Base-by-base conservation (phyloP, 2,888 invertebrate species). In the Galerucella pusilla region DNA sequence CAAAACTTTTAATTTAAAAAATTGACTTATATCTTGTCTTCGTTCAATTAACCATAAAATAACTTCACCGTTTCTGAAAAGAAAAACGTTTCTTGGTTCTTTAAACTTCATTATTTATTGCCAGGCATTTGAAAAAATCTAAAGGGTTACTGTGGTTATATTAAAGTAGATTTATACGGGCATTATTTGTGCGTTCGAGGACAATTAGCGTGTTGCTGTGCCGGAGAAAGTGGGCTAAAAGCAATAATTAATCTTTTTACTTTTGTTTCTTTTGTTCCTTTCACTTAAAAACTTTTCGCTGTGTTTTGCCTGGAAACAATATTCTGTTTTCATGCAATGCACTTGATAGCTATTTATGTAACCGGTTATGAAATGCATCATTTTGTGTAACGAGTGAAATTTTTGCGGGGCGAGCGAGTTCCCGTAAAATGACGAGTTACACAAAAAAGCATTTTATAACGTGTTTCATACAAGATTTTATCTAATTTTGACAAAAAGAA, bases 161-260 rank as follows among this genome's bases (percentile, higher is more conserved):
- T 65, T 65, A 65, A 59, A 52, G 59, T 65, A 65, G 71, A 71
- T 71, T 71, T 71, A 71, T 71, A 57, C 20, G 5, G 65, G 59
- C 65, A 59, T 71, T 71, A 59, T 65, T 65, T 64, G 65, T 71
- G 71, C 54, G 65, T 71, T 71, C 64, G 54, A 52, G 52, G 70
- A 64, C 70, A 71, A 71, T 71, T 71, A 71, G 35, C 64, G 64
- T 63, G 64, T 71, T 42, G 57, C 54, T 45, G 25, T 54, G 20
- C 65, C 65, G n/a, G 45, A 65, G 45, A 65, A 65, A 65, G 71
- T 71, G 57, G 54, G 6, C 59, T 71, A 71, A 71, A 65, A 71
- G 65, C 71, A 71, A 71, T 71, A 57, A 71, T 71, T 71, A 71
- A 20, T 71, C 71, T 71, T 71, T 49, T 65, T 71, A 65, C 65